Base-by-base conservation (phyloP, 1,140 invertebrate genomes). In the Zaprionus davidi region DNA sequence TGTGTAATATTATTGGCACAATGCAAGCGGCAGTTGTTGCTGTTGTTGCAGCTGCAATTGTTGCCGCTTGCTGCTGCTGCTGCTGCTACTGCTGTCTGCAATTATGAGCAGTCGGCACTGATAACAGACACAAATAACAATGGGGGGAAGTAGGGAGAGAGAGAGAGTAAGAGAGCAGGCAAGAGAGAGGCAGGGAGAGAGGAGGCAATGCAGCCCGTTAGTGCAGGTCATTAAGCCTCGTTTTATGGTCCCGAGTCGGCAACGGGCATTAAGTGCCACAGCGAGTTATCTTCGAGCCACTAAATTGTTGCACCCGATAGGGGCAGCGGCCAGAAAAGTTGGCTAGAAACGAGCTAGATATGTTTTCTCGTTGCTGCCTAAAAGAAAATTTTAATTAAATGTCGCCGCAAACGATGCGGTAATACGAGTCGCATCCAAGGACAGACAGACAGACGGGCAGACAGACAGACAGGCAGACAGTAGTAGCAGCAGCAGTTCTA, bases 311-410 rank as follows among this genome's bases (percentile, higher is more conserved):
- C 46, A 24, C 84, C 85, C 71, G 84, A 90, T 88, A 90, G 77
- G 58, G 64, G 28, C 77, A 79, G 38, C 17, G 22, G 55, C 60
- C 60, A 72, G 46, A 72, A 67, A 66, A 26, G 56, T 64, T 70
- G 53, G 26, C 44, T 68, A 75, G 22, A 76, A 85, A 73, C 60
- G 36, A 55, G 38, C 57, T 70, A 57, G 72, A 70, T 69, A 74
- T 57, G 51, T 34, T 28, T 26, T 26, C 51, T 24, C 24, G n/a
- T 20, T 36, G 28, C 22, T 24, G 66, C 58, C 78, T 62, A 65
- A 88, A 88, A 84, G 84, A 87, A 84, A 71, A 87, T 90, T 90
- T 90, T 90, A 90, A 90, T 90, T 90, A 90, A 90, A 90, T 90
- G 85, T 90, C 85, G 85, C 85, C 85, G 82, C 86, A 82, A 90